These are phyloP conservation scores for Eudemis profundana DNA, from an alignment of 2,888 invertebrate genomes.

Conservation along the genomic window DNA sequence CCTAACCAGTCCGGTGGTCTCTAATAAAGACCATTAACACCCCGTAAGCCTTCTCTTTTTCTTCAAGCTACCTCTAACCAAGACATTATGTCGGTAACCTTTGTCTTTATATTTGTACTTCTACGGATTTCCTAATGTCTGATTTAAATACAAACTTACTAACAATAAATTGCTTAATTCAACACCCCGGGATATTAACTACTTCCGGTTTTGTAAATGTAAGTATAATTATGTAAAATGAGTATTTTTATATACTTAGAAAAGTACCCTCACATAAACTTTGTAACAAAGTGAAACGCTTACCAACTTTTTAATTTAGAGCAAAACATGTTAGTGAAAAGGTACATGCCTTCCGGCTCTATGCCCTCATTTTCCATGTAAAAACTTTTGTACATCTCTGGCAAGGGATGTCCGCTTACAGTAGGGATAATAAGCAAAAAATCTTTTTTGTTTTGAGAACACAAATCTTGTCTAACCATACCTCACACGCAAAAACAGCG, in stretches of 20 bases:
- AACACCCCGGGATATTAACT: no score
- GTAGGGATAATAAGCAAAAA: constrained; percentile 56
- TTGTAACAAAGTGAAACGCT: neutral
- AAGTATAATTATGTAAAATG: no score
- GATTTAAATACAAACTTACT: no score
- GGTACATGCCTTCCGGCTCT: constrained; percentile 14
- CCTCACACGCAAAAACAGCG: constrained; percentile 57
- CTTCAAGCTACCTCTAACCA: no score
- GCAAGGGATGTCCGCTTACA: constrained; percentile 38
- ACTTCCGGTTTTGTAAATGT: no score
- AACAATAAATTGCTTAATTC: no score
- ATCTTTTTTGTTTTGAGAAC: constrained; percentile 54
- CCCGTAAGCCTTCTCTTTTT: no score
- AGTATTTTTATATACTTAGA: neutral
- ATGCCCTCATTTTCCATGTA: constrained; percentile 38
- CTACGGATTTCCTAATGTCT: no score
- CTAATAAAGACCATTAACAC: no score
- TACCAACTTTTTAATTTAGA: constrained; percentile 26
- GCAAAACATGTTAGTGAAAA: constrained; percentile 19
- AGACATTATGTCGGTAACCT: no score
- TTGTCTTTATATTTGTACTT: no score
- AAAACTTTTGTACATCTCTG: constrained; percentile 41
- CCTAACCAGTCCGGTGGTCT: no score
- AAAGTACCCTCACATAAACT: neutral
- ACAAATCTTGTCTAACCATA: constrained; percentile 62